phyloP scores from a whole-genome alignment of 2,888 invertebrate species.

The Dione juno region DNA sequence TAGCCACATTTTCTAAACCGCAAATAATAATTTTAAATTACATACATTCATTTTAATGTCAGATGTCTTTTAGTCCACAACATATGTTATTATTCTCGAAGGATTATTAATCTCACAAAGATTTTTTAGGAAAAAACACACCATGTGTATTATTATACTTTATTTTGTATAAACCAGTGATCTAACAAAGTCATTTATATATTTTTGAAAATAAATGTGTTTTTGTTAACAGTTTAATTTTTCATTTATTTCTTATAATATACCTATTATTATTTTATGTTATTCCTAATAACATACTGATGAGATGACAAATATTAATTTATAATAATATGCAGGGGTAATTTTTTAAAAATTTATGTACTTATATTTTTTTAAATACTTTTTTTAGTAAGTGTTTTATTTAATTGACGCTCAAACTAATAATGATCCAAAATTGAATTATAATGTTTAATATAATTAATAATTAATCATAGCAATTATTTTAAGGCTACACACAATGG shows the following conservation, averaged over 20 bases:
- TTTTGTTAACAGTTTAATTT: slow-evolving; percentile 15
- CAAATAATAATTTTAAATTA: neutral
- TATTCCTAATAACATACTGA: neutral
- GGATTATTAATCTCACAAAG: no score
- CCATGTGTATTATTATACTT: slow-evolving; percentile 6
- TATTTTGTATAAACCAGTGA: slow-evolving; percentile 32
- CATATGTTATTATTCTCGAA: no score
- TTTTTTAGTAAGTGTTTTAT: no score
- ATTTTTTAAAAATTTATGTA: no score
- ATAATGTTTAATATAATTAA: no score
- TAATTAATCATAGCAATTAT: no score
- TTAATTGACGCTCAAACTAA: no score
- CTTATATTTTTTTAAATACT: no score
- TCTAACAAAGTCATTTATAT: slow-evolving; percentile 34
- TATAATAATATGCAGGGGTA: neutral
- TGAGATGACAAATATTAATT: neutral
- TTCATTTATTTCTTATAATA: neutral
- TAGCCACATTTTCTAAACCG: neutral
- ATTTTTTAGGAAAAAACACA: neutral
- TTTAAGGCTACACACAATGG: no score
- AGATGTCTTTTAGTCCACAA: neutral
- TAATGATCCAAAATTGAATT: no score
- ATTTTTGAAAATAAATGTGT: slow-evolving; percentile 36
- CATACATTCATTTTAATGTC: neutral
- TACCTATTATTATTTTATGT: neutral